phyloP scores from a whole-genome alignment of 2,888 invertebrate species.

The Bellardia pandia region DNA sequence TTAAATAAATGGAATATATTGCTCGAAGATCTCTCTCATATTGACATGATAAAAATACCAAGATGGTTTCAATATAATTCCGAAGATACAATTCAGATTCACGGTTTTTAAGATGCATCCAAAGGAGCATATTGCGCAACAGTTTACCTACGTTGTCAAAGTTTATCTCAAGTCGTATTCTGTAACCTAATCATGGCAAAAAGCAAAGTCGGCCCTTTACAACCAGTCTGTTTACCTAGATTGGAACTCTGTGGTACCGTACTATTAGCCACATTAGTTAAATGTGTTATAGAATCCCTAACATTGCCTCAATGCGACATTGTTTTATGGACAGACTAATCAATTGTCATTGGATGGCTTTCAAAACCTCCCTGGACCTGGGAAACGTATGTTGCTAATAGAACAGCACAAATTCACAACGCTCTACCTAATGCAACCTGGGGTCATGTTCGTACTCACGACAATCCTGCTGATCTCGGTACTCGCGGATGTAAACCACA shows the following conservation, averaged over 20 bases:
- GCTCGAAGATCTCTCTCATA: background rate
- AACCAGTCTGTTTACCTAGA: conserved; percentile 8
- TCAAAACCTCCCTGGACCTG: conserved; percentile 24
- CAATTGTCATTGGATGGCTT: conserved; percentile 16
- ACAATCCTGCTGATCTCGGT: conserved; percentile 29
- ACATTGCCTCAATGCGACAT: background rate
- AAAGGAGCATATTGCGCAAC: conserved; percentile 38
- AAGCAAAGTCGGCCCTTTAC: conserved; percentile 44
- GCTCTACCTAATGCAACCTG: conserved; percentile 3
- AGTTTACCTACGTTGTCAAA: conserved; percentile 20
- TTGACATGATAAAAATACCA: conserved; percentile 30
- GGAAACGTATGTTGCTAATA: conserved; percentile 35
- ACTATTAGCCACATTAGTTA: conserved; percentile 23
- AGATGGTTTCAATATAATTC: conserved; percentile 35
- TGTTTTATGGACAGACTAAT: conserved; percentile 25
- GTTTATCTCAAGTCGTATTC: background rate
- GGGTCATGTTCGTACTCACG: conserved; percentile 4
- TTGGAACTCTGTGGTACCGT: conserved; percentile 31
- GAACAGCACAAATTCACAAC: conserved; percentile 24
- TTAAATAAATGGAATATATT: conserved; percentile 33
- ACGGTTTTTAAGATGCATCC: conserved; percentile 52
- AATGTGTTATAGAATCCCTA: background rate
- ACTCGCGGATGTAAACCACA: conserved; percentile 19
- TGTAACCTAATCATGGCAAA: conserved; percentile 51
- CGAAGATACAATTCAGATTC: conserved; percentile 13